Base-by-base conservation (phyloP, 2,888 invertebrate species). In the Drosophila buzzatii region DNA sequence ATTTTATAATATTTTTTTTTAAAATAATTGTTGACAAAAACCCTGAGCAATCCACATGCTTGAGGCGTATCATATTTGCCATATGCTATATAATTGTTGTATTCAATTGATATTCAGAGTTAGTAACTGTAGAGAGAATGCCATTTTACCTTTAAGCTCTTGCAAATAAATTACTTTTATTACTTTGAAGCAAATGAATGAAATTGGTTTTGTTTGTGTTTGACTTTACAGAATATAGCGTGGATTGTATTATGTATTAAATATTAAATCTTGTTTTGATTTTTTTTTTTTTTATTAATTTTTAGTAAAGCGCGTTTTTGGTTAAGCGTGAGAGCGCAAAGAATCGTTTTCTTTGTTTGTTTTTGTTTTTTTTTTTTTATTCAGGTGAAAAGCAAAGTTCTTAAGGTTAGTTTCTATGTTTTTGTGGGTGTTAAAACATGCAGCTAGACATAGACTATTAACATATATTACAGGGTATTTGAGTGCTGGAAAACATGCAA, bases 151-250 rank as follows among this genome's bases (percentile, higher is more conserved):
- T 82, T 85, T 62, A 79, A 79, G 81, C 84, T 76, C 67, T 18
- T 44, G 18, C 10, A 10, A 23, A 67, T 67, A 57, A 20, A 52
- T 39, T 44, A 47, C 27, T 63, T 64, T 59, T 39, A 35, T 16
- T 33, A 51, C 49, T 33, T 64, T 66, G 45, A 59, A 64, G 67
- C 67, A 73, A 66, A 69, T 79, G 63, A 63, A 67, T 73, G 45
- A 51, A 35, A 8, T 51, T 67, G 55, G 64, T 70, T 59, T 51
- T 67, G 56, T 68, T 73, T 59, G 84, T 81, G 75, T 79, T 82
- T 59, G 68, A 75, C 66, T 74, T 85, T 81, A 82, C 70, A 79
- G 60, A 75, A 66, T 75, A 83, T 76, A 85, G 88, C 85, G 83
- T 88, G 85, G 86, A 88, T 83, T 84, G 89, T 89, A 82, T 79